Evolutionary conservation across 2,113 vertebrate genomes (phyloP).

Genomic region (Chaenogobius annularis): DNA sequence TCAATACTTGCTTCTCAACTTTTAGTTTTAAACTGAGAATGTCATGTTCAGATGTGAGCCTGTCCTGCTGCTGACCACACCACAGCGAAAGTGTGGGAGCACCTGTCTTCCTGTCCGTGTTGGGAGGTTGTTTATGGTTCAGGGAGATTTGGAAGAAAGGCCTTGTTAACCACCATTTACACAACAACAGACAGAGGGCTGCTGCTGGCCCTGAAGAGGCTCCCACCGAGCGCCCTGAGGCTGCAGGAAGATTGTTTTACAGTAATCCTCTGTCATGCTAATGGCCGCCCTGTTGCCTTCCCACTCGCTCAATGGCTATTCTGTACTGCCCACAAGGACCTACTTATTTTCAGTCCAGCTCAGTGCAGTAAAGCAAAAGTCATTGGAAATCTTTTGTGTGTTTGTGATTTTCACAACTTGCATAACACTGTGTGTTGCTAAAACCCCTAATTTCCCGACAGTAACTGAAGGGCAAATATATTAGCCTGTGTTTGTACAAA

Average conservation of each 20-base stretch:
- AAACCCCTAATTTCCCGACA: not conserved
- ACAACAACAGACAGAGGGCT: constrained; percentile 33
- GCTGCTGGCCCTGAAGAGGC: constrained; percentile 12
- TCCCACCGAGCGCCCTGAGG: constrained; percentile 9
- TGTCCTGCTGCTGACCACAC: not conserved
- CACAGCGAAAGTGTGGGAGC: not conserved
- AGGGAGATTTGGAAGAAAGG: constrained; percentile 15
- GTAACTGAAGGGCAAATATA: not conserved
- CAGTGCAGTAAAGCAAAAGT: not conserved
- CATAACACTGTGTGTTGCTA: not conserved
- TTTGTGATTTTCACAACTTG: not conserved
- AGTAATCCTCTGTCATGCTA: constrained; percentile 35
- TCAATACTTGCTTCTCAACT: no score
- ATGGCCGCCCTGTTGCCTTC: constrained; percentile 14
- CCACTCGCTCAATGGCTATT: not conserved
- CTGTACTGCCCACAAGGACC: constrained; percentile 2
- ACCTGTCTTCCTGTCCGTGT: constrained; percentile 17
- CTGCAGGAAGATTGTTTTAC: constrained; percentile 11
- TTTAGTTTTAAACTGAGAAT: not conserved
- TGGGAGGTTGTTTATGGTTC: constrained; percentile 28
- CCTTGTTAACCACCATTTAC: constrained; percentile 45
- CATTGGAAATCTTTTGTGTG: not conserved
- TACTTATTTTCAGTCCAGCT: not conserved
- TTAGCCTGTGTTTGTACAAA: not conserved
- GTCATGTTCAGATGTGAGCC: not conserved